phyloP scores from a whole-genome alignment of 2,888 invertebrate genomes.

The Gibbula magus region DNA sequence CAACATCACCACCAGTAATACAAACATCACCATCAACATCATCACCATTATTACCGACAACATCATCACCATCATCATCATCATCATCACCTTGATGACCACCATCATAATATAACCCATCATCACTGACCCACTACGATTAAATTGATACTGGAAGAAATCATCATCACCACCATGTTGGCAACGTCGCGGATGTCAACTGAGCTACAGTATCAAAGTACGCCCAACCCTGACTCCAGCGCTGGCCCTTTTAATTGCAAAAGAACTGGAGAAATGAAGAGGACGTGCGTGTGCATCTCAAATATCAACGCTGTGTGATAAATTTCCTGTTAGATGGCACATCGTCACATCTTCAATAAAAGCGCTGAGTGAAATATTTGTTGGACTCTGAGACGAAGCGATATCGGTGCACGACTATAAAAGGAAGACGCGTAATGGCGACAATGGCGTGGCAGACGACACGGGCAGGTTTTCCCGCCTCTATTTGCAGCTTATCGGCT shows the following conservation, averaged over 20 bases:
- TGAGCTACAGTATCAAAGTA: not conserved
- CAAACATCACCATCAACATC: not conserved
- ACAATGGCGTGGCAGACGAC: slow-evolving; percentile 49
- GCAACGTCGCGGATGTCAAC: not conserved
- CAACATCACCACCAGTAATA: not conserved
- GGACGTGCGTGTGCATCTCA: slow-evolving; percentile 40
- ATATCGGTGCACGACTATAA: slow-evolving; percentile 58
- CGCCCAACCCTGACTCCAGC: not conserved
- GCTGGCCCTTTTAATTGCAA: not conserved
- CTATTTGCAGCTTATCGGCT: slow-evolving; percentile 45
- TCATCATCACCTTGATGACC: not conserved
- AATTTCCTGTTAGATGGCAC: slow-evolving; percentile 32
- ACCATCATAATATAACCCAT: not conserved
- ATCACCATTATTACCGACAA: not conserved
- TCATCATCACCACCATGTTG: not conserved
- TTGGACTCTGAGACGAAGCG: slow-evolving; percentile 38
- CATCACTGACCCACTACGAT: not conserved
- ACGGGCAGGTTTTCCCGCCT: slow-evolving; percentile 53
- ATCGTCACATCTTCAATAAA: slow-evolving; percentile 17
- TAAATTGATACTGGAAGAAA: not conserved
- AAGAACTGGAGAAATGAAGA: not conserved
- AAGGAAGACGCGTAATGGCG: slow-evolving; percentile 41
- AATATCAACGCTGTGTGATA: slow-evolving; percentile 38
- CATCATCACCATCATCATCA: not conserved
- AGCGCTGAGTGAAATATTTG: slow-evolving; percentile 32